Conservation (phyloP, 1,140 invertebrate species). For the Bactericera cockerelli region DNA sequence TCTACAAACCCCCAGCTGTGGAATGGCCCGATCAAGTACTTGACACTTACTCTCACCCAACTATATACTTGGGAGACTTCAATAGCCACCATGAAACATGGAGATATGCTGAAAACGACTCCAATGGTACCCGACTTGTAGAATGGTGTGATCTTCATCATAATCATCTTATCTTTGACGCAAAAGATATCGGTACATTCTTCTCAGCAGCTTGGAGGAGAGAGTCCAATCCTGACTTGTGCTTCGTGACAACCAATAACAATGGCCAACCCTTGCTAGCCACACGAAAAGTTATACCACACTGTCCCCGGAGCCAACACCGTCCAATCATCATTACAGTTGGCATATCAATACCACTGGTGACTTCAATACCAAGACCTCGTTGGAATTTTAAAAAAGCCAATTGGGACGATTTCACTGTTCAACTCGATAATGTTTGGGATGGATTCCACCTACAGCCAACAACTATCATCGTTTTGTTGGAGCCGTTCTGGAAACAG, state of each 20-base stretch:
- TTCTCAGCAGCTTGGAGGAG: conserved; percentile 12
- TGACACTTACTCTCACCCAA: neutral
- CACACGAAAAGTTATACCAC: conserved; percentile 2
- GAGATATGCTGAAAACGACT: conserved; percentile 9
- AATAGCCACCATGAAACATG: conserved; percentile 13
- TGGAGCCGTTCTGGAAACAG: conserved; percentile 10
- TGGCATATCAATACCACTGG: conserved; percentile 7
- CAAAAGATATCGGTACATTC: conserved; percentile 14
- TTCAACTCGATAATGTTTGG: neutral
- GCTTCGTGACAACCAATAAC: conserved; percentile 10
- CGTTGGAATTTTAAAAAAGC: conserved; percentile 15
- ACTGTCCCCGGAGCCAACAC: conserved; percentile 14
- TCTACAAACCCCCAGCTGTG: conserved; percentile 14
- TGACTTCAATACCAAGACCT: conserved; percentile 11
- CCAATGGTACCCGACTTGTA: neutral
- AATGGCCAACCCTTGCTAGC: conserved; percentile 3
- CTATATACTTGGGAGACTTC: conserved; percentile 14
- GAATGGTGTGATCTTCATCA: conserved; percentile 10
- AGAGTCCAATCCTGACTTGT: conserved; percentile 13
- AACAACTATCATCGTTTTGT: conserved; percentile 13
- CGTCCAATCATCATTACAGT: conserved; percentile 12
- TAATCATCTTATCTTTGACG: conserved; percentile 23
- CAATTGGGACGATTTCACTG: conserved; percentile 5
- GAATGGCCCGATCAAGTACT: neutral
- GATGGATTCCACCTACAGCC: conserved; percentile 11